Base-by-base conservation (phyloP, 2,888 invertebrate species). In the Lepidochitona cinerea region DNA sequence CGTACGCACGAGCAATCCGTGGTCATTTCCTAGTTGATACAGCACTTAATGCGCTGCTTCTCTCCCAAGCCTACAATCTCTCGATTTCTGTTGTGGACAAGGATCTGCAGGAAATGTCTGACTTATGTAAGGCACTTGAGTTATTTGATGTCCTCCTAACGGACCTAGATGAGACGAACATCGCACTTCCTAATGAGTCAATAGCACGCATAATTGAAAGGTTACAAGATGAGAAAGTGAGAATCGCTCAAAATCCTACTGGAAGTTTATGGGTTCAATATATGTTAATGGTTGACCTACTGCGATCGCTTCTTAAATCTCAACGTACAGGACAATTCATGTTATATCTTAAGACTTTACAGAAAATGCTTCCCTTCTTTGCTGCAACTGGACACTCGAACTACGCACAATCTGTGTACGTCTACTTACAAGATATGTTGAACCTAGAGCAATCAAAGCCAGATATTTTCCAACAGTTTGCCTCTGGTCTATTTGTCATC, bases 391-490 rank as follows among this genome's bases (percentile, higher is more conserved):
- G 79, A 64, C 84, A 84, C 81, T 81, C 80, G 68, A 78, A 77
- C 3, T 81, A 73, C 9, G 79, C 83, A 32, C 83, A 84, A 33
- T 80, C 81, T 59, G 77, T 81, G 52, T 79, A 81, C 52, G 76
- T 83, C 41, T 81, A 77, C 52, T 79, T 80, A 65, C 75, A 83
- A 71, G 77, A 79, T 5, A 84, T 81, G 70, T 77, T 77, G 53
- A 79, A 81, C 54, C 75, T 83, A 23, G 78, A 79, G 37, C 78
- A 76, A 71, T 79, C 79, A 75, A 77, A 79, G 36, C 83, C 78
- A 41, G 72, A 75, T 23, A 33, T 76, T 9, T 66, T 79, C 66
- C 32, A 52, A 29, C 2, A 54, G 3, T 81, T 81, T 68, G n/a
- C 37, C 12, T 35, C 66, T 14, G 81, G 79, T 12, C 65, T 35